phyloP scores from a whole-genome alignment of 2,797 vertebrate species.

The Rhynchotus rufescens region DNA sequence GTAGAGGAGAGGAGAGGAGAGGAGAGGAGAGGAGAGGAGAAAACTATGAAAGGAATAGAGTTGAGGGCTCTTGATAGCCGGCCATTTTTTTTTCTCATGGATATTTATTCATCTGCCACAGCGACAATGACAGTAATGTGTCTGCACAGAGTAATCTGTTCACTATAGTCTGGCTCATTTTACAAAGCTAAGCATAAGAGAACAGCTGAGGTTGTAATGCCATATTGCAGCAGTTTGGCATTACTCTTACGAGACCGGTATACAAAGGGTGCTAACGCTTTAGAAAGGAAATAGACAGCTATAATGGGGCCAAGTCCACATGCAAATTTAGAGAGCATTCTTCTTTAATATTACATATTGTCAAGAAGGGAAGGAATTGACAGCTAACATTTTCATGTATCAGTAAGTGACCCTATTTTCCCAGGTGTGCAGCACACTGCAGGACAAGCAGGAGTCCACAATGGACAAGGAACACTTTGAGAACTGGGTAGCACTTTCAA shows the following conservation, averaged over 20 bases:
- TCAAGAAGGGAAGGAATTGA: neutral
- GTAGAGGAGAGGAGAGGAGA: too few species aligned
- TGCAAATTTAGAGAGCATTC: slow-evolving; percentile 60
- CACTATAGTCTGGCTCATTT: slow-evolving; percentile 59
- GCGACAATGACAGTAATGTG: slow-evolving; percentile 34
- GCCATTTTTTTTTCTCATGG: slow-evolving; percentile 50
- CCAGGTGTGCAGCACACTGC: neutral
- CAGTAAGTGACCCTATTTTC: neutral
- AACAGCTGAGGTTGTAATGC: neutral
- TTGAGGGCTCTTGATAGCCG: slow-evolving; percentile 53
- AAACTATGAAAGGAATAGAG: slow-evolving; percentile 33
- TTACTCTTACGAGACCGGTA: slow-evolving; percentile 38
- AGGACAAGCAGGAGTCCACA: neutral
- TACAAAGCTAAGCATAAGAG: neutral
- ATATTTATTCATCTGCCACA: slow-evolving; percentile 61
- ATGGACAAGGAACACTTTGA: neutral
- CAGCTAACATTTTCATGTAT: neutral
- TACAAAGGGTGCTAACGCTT: slow-evolving; percentile 29
- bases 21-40: neutral
- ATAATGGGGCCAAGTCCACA: neutral
- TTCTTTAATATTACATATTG: neutral
- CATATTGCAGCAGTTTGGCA: neutral
- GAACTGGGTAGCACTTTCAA: rapidly evolving
- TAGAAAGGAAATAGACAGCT: slow-evolving; percentile 41
- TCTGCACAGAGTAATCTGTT: slow-evolving; percentile 58